Percentiles rank a stretch among this genome's conserved stretches.
phyloP scores from a whole-genome alignment of 2,888 invertebrate genomes.

The Schizaphis graminum region DNA sequence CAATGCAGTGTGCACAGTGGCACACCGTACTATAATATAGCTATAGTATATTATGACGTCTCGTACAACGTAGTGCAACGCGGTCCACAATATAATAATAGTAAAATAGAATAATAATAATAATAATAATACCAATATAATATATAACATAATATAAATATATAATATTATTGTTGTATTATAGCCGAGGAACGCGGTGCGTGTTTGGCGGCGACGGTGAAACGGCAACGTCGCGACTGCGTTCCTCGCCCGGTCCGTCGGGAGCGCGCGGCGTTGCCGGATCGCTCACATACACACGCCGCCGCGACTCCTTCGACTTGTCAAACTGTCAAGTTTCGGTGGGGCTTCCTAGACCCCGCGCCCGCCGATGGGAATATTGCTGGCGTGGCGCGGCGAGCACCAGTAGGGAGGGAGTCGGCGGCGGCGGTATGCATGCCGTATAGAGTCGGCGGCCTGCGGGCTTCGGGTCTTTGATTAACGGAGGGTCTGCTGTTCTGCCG shows the following conservation, averaged over 20 bases:
- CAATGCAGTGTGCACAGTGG: not conserved
- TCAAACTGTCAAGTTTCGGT: conserved; percentile 66
- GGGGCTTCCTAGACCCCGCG: conserved; percentile 55
- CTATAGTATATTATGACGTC: not conserved
- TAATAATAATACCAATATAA: not conserved
- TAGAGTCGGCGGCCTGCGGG: conserved; percentile 54
- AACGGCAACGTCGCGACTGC: not conserved
- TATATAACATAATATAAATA: not conserved
- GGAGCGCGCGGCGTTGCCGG: conserved; percentile 45
- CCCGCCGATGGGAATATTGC: conserved; percentile 3
- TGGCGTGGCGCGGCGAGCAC: not conserved
- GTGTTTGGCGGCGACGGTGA: conserved; percentile 10
- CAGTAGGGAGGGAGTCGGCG: conserved; percentile 24
- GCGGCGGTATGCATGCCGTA: conserved; percentile 21
- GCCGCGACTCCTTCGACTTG: conserved; percentile 61
- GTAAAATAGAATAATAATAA: not conserved
- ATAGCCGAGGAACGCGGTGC: not conserved
- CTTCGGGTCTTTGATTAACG: conserved; percentile 65
- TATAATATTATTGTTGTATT: conserved; percentile 11
- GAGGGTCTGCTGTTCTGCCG: conserved; percentile 57
- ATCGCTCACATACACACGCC: conserved; percentile 9
- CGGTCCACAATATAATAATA: not conserved
- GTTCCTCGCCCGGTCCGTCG: conserved; percentile 39
- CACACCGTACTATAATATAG: not conserved
- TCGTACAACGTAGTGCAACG: not conserved